Evolutionary conservation across 2,113 vertebrate genomes (phyloP), one percentile per base, ranked within the genome.

Genomic region (Progne subis): DNA sequence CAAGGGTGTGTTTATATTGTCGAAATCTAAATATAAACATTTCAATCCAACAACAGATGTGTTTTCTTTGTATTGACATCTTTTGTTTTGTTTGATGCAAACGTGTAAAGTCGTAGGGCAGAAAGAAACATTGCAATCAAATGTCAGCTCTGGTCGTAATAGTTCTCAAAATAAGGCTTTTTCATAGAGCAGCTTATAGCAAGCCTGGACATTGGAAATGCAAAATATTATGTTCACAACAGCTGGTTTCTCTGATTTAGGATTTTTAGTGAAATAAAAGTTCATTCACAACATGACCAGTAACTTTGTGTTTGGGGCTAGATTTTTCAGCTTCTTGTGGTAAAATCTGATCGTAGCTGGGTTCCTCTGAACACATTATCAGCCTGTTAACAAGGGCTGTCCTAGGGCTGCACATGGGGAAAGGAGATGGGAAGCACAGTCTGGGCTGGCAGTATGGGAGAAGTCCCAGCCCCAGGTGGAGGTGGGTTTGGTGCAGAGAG

Each of bases 371-470:
- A 5, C 26, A 20, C 4, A 2, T 13, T 9, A 18, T 32, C 13
- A 29, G 5, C 26, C 49, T 55, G 20, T n/a, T 41, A 16, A 11
- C 52, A 47, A 19, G 43, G 57, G 11, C 10, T 0, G 3, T 37
- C 31, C 3, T 8, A 11, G 23, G 56, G 28, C 31, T 5, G 5
- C 41, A 2, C 17, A 1, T 3, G 21, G 52, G 28, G 20, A 34
- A 18, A 3, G 31, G 78, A 78, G 47, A 8, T 6, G 55, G 8
- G 43, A 31, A 72, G 5, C 29, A 53, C 61, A 37, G 24, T 18
- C 16, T 53, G 65, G 34, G 14, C 31, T 32, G 14, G 41, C 59
- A 57, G 31, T 26, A 4, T 0, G 3, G 1, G 8, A 65, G 43
- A 31, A 10, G 2, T 28, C 16, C 24, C 4, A 2, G 8, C 25